Conservation (phyloP, 2,797 vertebrate species). For the Bovichtus diacanthus region DNA sequence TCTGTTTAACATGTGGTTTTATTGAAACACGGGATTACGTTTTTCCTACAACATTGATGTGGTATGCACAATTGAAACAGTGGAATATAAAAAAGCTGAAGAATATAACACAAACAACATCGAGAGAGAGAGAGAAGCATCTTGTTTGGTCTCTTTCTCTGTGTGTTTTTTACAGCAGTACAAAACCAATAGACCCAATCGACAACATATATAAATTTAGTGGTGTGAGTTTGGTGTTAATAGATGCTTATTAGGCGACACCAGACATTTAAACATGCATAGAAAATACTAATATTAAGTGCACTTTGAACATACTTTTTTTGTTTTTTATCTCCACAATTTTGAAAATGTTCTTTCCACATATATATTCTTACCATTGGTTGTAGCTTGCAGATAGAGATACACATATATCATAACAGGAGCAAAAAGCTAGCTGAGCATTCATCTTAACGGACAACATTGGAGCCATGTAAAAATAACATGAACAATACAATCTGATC, state of each 20-base stretch:
- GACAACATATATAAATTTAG: slow-evolving; percentile 9
- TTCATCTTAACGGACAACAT: slow-evolving; percentile 29
- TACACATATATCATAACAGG: slow-evolving; percentile 52
- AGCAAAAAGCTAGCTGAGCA: slow-evolving; percentile 55
- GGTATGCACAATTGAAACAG: slow-evolving; percentile 43
- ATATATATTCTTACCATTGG: slow-evolving; percentile 54
- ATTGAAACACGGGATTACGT: slow-evolving; percentile 77
- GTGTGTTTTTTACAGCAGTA: slow-evolving; percentile 49
- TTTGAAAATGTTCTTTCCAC: slow-evolving; percentile 43
- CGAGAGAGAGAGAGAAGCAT: slow-evolving; percentile 14
- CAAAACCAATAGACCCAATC: slow-evolving; percentile 37
- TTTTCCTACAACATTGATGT: slow-evolving; percentile 66
- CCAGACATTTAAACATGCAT: slow-evolving; percentile 29
- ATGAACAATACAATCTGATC: neutral
- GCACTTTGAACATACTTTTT: slow-evolving; percentile 36
- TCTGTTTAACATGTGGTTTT: slow-evolving; percentile 66
- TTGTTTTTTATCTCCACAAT: slow-evolving; percentile 32
- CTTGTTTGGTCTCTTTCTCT: slow-evolving; percentile 13
- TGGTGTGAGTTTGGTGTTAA: slow-evolving; percentile 16
- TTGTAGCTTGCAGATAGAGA: slow-evolving; percentile 51
- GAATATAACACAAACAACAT: slow-evolving; percentile 38
- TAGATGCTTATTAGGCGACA: slow-evolving; percentile 22
- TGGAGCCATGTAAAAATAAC: slow-evolving; percentile 31
- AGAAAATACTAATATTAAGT: slow-evolving; percentile 41
- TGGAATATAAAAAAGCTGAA: slow-evolving; percentile 46